phyloP scores from a whole-genome alignment of 2,797 vertebrate genomes.

The Onychomys torridus region DNA sequence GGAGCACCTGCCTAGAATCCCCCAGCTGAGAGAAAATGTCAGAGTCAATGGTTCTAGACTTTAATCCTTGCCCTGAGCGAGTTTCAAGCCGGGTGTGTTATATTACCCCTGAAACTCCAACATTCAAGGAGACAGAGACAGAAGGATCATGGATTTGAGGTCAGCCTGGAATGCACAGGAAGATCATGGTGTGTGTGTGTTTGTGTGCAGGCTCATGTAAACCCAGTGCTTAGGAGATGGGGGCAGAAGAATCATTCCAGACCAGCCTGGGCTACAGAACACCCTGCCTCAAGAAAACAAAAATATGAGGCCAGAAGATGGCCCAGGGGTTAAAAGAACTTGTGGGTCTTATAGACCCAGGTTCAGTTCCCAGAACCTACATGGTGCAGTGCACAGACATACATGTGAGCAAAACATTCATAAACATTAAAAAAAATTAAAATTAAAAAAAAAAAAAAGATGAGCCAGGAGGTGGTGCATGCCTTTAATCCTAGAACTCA shows the following conservation, averaged over 20 bases:
- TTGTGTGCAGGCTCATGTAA: neutral
- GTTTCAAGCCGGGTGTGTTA: neutral
- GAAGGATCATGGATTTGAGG: neutral
- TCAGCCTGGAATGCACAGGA: neutral
- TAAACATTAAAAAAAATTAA: neutral
- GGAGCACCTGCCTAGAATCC: neutral
- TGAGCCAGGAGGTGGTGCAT: neutral
- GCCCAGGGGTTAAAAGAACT: neutral
- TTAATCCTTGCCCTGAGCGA: neutral
- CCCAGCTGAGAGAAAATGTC: neutral
- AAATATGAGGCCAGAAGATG: no score
- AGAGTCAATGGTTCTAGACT: neutral
- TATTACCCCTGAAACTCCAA: neutral
- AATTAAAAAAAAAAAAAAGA: neutral
- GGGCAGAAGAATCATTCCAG: neutral
- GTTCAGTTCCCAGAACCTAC: neutral
- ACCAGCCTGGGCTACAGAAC: neutral
- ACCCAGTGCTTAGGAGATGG: neutral
- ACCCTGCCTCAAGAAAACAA: neutral
- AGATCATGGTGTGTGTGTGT: neutral
- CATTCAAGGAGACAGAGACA: neutral
- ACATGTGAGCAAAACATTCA: neutral
- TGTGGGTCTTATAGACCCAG: neutral
- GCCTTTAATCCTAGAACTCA: neutral
- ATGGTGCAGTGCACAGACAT: no score